phyloP scores from a whole-genome alignment of 2,888 invertebrate species.

The Osmoderma eremita region DNA sequence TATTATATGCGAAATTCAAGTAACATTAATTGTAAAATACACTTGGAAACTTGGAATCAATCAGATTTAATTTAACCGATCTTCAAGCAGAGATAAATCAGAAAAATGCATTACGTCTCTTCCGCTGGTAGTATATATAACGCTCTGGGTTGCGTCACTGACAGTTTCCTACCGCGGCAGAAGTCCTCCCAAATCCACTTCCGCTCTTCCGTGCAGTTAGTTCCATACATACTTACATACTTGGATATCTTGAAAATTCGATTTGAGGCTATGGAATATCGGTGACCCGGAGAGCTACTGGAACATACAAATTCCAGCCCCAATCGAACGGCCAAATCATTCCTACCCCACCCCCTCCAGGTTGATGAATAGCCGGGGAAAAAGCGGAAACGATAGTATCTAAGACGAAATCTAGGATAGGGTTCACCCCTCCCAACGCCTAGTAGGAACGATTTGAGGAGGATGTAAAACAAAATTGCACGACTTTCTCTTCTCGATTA shows the following conservation, averaged over 20 bases:
- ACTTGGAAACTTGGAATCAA: too few relatives aligned
- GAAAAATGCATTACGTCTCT: slow-evolving; percentile 17
- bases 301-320: slow-evolving; percentile 33
- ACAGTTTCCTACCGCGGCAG: slow-evolving; percentile 16
- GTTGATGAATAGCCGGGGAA: slow-evolving; percentile 22
- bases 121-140: slow-evolving; percentile 12
- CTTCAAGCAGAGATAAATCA: slow-evolving; percentile 6
- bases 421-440: not conserved
- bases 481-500: slow-evolving; percentile 37
- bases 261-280: slow-evolving; percentile 30
- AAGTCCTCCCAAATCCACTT: slow-evolving; percentile 27
- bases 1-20: too few relatives aligned
- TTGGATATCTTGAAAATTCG: slow-evolving; percentile 23
- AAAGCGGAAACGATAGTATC: slow-evolving; percentile 29
- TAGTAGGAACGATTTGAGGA: slow-evolving; percentile 27
- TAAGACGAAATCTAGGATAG: slow-evolving; percentile 27
- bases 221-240: not conserved
- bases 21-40: too few relatives aligned
- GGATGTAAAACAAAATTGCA: slow-evolving; percentile 37
- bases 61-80: slow-evolving; percentile 1
- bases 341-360: not conserved
- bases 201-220: slow-evolving; percentile 24
- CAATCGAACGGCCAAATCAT: slow-evolving; percentile 20
- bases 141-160: not conserved
- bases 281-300: slow-evolving; percentile 22